phyloP scores from a whole-genome alignment of 2,888 invertebrate species.

The Temnothorax ravouxi region DNA sequence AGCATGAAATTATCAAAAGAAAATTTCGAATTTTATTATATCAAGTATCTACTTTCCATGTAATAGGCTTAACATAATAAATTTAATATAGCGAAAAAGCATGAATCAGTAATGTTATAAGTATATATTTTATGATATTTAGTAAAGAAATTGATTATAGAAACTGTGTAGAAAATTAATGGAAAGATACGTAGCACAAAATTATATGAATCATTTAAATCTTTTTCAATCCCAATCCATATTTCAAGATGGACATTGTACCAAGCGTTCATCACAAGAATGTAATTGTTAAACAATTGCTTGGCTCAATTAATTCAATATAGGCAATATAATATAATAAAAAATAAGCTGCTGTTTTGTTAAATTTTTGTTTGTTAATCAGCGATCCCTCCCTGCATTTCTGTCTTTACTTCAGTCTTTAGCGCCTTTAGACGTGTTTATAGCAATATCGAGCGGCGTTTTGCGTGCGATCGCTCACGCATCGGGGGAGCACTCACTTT shows the following conservation, averaged over 20 bases:
- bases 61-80: not conserved
- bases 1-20: not conserved
- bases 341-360: not conserved
- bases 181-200: not conserved
- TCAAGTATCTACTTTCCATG: not conserved
- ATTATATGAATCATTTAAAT: not conserved
- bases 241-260: not conserved
- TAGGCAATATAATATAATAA: not conserved
- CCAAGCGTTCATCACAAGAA: not conserved
- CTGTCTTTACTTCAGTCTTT: not conserved
- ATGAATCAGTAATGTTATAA: not conserved
- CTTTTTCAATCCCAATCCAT: not conserved
- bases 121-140: not conserved
- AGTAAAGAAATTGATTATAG: not conserved
- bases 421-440: constrained; percentile 14
- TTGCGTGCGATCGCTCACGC: constrained; percentile 55
- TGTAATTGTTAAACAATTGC: not conserved
- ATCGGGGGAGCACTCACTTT: constrained; percentile 66
- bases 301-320: not conserved
- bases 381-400: not conserved
- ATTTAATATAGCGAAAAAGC: not conserved
- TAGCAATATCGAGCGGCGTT: constrained; percentile 33
- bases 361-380: not conserved
- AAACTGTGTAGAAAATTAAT: not conserved
- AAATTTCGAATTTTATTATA: not conserved